Percentiles rank a stretch among this genome's conserved stretches.
phyloP scores from a whole-genome alignment of 1,140 invertebrate species.

The Dufourea novaeangliae region DNA sequence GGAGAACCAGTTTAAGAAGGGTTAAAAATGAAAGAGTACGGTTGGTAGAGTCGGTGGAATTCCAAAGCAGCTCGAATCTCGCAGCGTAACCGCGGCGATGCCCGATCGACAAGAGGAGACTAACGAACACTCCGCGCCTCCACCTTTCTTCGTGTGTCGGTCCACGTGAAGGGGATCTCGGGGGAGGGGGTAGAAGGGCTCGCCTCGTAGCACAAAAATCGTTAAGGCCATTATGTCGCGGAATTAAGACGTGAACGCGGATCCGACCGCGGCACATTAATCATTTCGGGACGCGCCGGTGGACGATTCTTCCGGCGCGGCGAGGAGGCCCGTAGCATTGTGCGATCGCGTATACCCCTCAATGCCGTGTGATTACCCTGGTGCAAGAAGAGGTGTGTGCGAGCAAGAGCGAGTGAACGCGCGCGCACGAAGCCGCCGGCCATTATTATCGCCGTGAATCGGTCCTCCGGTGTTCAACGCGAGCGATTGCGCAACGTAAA shows the following conservation, averaged over 20 bases:
- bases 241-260: constrained; percentile 47
- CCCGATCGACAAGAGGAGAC: constrained; percentile 36
- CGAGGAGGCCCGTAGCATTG: constrained; percentile 20
- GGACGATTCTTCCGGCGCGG: constrained; percentile 1
- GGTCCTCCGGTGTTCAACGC: constrained; percentile 24
- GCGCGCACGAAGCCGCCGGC: background rate
- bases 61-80: constrained; percentile 4
- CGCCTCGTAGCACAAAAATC: constrained; percentile 19
- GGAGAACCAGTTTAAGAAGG: too few relatives aligned
- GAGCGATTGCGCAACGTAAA: constrained; percentile 34
- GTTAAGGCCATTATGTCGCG: constrained; percentile 49
- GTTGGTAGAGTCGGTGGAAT: constrained; percentile 18
- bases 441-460: constrained; percentile 37
- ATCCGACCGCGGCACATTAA: constrained; percentile 36
- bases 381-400: background rate
- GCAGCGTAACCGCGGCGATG: constrained; percentile 1
- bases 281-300: constrained; percentile 28
- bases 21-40: background rate
- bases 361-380: constrained; percentile 41
- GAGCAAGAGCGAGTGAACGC: background rate
- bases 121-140: constrained; percentile 39
- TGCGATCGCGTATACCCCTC: constrained; percentile 14
- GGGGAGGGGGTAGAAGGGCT: background rate
- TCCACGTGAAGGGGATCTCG: background rate
- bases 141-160: constrained; percentile 6